These are phyloP conservation scores for Myanophis thanlyinensis DNA, from an alignment of 2,113 vertebrate genomes.

Conservation along the genomic window DNA sequence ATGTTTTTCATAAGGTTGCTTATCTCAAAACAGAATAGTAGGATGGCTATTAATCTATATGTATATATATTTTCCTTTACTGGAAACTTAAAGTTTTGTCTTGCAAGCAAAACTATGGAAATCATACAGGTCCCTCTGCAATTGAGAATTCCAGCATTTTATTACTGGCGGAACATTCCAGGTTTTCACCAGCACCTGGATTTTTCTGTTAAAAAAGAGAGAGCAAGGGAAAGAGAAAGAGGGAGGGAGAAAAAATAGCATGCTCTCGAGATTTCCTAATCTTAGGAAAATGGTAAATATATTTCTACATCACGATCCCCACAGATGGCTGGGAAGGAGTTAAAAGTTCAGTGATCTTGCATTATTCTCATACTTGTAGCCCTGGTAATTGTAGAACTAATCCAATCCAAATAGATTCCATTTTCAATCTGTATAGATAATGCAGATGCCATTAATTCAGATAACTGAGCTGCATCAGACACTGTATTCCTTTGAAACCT, in stretches of 20 bases:
- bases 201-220: not conserved
- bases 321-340: slow-evolving; percentile 51
- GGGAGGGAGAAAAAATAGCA: no score
- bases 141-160: not conserved
- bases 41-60: no score
- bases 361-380: not conserved
- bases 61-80: not conserved
- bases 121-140: not conserved
- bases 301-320: slow-evolving; percentile 44
- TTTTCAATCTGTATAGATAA: slow-evolving; percentile 11
- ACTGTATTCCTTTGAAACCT: not conserved
- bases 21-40: no score
- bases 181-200: not conserved
- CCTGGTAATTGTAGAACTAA: slow-evolving; percentile 4
- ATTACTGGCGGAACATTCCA: not conserved
- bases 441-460: not conserved
- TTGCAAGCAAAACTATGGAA: no score
- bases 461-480: not conserved
- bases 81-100: not conserved
- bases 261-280: not conserved
- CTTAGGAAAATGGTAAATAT: not conserved
- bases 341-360: slow-evolving; percentile 36
- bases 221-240: no score
- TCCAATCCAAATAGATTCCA: not conserved
- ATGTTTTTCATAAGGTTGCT: no score